These are phyloP conservation scores for Nesidiocoris tenuis DNA, from an alignment of 2,888 invertebrate genomes.

Conservation along the genomic window DNA sequence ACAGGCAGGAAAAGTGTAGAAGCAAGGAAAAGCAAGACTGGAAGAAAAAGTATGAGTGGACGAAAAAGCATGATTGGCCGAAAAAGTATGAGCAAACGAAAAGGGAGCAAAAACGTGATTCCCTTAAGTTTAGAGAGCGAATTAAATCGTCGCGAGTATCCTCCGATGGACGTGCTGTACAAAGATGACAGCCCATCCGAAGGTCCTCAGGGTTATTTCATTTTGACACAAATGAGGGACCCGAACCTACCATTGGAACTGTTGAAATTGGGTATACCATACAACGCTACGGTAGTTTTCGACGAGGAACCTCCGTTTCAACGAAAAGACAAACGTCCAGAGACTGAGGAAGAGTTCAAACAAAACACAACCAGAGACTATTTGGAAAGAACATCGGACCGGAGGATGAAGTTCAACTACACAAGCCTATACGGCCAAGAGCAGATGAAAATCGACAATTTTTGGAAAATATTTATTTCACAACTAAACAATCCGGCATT, in stretches of 20 bases:
- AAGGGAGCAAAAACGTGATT: background rate
- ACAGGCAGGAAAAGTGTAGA: slow-evolving; percentile 3
- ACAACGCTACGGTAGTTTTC: slow-evolving; percentile 13
- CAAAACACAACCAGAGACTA: background rate
- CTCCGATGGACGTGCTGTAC: slow-evolving; percentile 29
- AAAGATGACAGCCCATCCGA: slow-evolving; percentile 30
- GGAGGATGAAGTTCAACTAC: slow-evolving; percentile 23
- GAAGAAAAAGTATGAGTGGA: slow-evolving; percentile 3
- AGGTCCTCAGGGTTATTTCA: slow-evolving; percentile 36
- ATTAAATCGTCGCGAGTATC: slow-evolving; percentile 24
- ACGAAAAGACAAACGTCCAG: background rate
- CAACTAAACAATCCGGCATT: slow-evolving; percentile 20
- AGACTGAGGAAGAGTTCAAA: slow-evolving; percentile 2
- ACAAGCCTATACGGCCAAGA: background rate
- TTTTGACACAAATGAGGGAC: slow-evolving; percentile 39
- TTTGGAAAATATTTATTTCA: slow-evolving; percentile 21
- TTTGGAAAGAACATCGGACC: slow-evolving; percentile 16
- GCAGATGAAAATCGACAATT: slow-evolving; percentile 11
- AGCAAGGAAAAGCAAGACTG: slow-evolving; percentile 13
- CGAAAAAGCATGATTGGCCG: background rate
- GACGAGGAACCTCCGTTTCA: slow-evolving; percentile 14
- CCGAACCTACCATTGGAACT: slow-evolving; percentile 21
- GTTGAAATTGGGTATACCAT: slow-evolving; percentile 25
- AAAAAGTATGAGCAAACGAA: background rate
- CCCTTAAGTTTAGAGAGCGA: slow-evolving; percentile 10